phyloP scores from a whole-genome alignment of 92 coral and sea anemone species.

The Isaurus tuberculatus region DNA sequence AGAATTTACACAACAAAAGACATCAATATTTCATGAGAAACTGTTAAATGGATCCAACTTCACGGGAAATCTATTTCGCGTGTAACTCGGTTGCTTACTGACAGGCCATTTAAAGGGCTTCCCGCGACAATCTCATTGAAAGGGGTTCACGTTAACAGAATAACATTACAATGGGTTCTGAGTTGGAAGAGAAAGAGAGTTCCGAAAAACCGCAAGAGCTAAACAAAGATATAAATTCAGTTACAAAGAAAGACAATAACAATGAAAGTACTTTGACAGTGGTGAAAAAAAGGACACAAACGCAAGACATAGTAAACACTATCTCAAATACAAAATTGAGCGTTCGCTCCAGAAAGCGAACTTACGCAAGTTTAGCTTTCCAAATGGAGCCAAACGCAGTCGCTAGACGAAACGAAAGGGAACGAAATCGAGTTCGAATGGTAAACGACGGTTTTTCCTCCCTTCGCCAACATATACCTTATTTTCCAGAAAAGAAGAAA shows the following conservation, averaged over 20 bases:
- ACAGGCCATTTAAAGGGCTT: constrained; percentile 46
- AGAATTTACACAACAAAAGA: constrained; percentile 89
- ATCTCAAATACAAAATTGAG: constrained; percentile 26
- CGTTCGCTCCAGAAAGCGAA: constrained; percentile 60
- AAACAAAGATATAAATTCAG: constrained; percentile 30
- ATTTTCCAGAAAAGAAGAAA: constrained; percentile 95
- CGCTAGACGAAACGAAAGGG: constrained; percentile 93
- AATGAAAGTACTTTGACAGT: constrained; percentile 38
- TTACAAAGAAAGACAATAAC: constrained; percentile 18
- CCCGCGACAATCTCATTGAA: constrained; percentile 25
- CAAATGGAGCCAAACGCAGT: constrained; percentile 90
- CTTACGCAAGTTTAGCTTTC: constrained; percentile 64
- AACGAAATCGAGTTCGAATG: constrained; percentile 92
- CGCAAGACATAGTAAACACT: constrained; percentile 7
- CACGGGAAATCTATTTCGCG: constrained; percentile 28
- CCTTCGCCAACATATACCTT: constrained; percentile 96
- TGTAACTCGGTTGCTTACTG: constrained; percentile 6
- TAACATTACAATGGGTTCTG: constrained; percentile 45
- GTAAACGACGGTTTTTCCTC: constrained; percentile 97
- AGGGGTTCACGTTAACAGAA: constrained; percentile 42
- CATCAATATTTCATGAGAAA: constrained; percentile 81
- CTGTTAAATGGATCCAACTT: constrained; percentile 63
- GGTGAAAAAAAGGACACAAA: constrained; percentile 41
- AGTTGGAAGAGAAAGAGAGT: constrained; percentile 42
- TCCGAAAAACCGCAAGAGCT: constrained; percentile 42